Evolutionary conservation across 1,140 invertebrate species (phyloP).

Genomic region (Chionoecetes opilio): DNA sequence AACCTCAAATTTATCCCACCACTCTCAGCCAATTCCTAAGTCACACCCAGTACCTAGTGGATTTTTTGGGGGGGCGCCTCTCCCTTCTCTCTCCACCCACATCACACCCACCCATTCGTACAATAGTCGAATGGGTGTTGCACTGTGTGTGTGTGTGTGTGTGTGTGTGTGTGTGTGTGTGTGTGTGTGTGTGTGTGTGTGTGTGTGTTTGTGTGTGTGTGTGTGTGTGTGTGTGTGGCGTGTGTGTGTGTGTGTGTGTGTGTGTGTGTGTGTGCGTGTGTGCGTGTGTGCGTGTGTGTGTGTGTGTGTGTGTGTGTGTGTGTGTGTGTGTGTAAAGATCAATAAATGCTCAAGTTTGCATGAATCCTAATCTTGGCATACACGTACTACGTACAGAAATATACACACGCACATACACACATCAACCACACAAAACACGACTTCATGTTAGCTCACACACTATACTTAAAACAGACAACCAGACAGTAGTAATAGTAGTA

Average conservation of each 20-base stretch:
- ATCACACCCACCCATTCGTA: not conserved
- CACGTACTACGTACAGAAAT: not conserved
- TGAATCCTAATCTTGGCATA: not conserved
- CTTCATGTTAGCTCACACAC: not conserved
- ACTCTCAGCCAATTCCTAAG: not conserved
- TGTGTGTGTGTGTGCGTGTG: not conserved
- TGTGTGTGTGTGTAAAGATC: not conserved
- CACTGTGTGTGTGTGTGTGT: too few species aligned
- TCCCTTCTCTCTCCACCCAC: not conserved
- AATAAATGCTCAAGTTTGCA: slow-evolving; percentile 15
- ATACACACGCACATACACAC: slow-evolving; percentile 40
- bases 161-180: too few species aligned
- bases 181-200: too few species aligned
- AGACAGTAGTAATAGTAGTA: too few species aligned
- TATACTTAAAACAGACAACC: not conserved
- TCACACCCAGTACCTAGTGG: not conserved
- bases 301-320: slow-evolving; percentile 8
- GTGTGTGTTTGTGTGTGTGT: too few species aligned
- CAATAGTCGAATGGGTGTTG: too few species aligned
- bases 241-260: not conserved
- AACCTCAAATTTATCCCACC: not conserved
- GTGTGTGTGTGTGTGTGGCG: too few species aligned
- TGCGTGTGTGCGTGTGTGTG: not conserved
- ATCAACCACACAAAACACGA: not conserved
- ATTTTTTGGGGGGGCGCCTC: not conserved